A percentile compares a stretch with the other conserved stretches of the same genome.
These are phyloP conservation scores for Cancer borealis DNA, from an alignment of 2,888 invertebrate species.

Conservation along the genomic window DNA sequence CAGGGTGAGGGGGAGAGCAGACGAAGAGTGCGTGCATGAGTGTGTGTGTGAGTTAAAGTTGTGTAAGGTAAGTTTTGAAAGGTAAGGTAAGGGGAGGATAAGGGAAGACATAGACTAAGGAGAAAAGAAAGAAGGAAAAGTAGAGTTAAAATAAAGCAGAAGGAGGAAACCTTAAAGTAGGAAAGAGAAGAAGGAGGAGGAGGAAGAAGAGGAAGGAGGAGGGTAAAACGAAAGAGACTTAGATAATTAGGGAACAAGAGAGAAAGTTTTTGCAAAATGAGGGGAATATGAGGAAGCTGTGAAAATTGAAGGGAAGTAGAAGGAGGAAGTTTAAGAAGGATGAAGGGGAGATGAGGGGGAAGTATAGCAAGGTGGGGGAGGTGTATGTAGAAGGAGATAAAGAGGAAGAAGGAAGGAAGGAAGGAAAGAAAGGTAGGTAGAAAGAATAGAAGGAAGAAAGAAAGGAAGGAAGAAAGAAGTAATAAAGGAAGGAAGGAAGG, in stretches of 20 bases:
- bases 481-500: too few species aligned
- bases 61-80: background rate
- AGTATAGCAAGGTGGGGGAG: background rate
- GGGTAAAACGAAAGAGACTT: background rate
- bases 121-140: background rate
- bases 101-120: background rate
- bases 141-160: background rate
- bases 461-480: too few species aligned
- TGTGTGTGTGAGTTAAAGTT: background rate
- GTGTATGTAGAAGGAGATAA: too few species aligned
- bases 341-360: background rate
- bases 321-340: background rate
- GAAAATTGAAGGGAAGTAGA: background rate
- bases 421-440: too few species aligned
- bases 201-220: background rate
- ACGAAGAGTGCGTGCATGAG: background rate
- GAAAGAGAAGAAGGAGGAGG: background rate
- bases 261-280: constrained; percentile 4
- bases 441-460: too few species aligned
- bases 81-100: background rate
- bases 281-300: background rate
- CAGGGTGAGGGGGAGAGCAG: background rate
- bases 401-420: too few species aligned
- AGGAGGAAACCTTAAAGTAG: background rate
- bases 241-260: background rate